Evolutionary conservation across 1,140 invertebrate genomes (phyloP), one percentile per base, ranked within the genome.

Genomic region (Apis dorsata): DNA sequence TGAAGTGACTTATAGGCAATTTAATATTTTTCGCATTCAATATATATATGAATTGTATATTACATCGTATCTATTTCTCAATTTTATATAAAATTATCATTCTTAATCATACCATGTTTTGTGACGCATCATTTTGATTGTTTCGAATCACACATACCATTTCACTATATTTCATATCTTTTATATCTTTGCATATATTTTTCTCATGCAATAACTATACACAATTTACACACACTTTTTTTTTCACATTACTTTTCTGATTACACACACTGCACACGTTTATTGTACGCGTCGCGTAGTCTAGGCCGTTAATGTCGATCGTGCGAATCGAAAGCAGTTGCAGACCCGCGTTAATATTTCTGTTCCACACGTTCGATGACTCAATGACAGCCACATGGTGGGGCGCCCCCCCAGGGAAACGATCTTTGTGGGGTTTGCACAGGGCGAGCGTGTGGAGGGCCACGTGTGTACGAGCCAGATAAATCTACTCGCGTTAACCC

Each of bases 331-430:
- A 59, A 71, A 28, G 55, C 55, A n/a, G 57, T 13, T 11, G n/a
- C 51, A 19, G 55, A 24, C 17, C 19, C n/a, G 11, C 49, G 51
- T 71, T 70, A 70, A 83, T 63, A 53, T 76, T 83, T 83, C 75
- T 75, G 51, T 57, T 63, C 49, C 49, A 55, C 51, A 59, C 59
- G 51, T 78, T 71, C 81, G 75, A 83, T 83, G 81, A 83, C 81
- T 83, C 81, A 79, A 83, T 79, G 75, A 83, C 75, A 51, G 21
- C 21, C 66, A n/a, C 81, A 69, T 57, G 75, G 75, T 55, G 68
- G 75, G 75, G 75, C 12, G 59, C 34, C 81, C 66, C 80, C 57
- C 62, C 34, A 13, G 60, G 12, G 63, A 28, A 71, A 71, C 59
- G 28, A 63, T 83, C 81, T 69, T 71, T 65, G 75, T 65, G 75